Percentiles rank a stretch among this genome's conserved stretches.
Conservation (phyloP, 2,888 invertebrate genomes). For the Papilio gigon region DNA sequence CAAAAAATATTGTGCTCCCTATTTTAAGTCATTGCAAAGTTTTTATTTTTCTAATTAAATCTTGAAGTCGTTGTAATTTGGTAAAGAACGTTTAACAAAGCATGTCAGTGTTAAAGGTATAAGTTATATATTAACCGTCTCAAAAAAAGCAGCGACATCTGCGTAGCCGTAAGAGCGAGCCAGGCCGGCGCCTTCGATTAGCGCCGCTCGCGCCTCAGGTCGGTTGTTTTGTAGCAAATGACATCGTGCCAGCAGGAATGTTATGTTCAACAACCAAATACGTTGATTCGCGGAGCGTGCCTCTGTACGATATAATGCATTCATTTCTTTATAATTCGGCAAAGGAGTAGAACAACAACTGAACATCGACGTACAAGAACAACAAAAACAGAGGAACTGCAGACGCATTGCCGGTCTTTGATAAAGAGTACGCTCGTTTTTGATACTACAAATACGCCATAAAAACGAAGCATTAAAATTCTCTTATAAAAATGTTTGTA, state of each 20-base stretch:
- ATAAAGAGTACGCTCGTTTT: neutral
- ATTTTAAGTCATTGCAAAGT: too few relatives aligned
- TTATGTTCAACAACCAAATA: slow-evolving; percentile 68
- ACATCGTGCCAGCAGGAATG: slow-evolving; percentile 70
- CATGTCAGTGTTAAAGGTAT: too few relatives aligned
- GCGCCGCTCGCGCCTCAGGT: slow-evolving; percentile 68
- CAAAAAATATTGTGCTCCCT: too few relatives aligned
- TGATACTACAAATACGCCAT: neutral
- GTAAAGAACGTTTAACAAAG: too few relatives aligned
- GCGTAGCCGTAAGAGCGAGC: slow-evolving; percentile 52
- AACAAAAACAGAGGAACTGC: neutral
- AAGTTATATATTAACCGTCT: slow-evolving; percentile 58
- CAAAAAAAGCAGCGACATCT: slow-evolving; percentile 70
- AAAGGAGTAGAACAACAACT: neutral
- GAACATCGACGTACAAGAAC: neutral
- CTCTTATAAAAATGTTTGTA: neutral
- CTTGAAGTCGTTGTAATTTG: too few relatives aligned
- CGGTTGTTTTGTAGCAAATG: slow-evolving; percentile 73
- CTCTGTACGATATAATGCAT: slow-evolving; percentile 51
- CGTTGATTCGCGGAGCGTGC: slow-evolving; percentile 61
- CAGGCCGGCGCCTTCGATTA: slow-evolving; percentile 58
- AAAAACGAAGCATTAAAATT: too few relatives aligned
- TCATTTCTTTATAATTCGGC: neutral
- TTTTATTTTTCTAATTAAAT: too few relatives aligned
- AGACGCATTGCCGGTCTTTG: neutral